Percentiles rank a stretch among this genome's conserved stretches.
Evolutionary conservation across 2,888 invertebrate genomes (phyloP).

Genomic region (Holacanthella duospinosa): DNA sequence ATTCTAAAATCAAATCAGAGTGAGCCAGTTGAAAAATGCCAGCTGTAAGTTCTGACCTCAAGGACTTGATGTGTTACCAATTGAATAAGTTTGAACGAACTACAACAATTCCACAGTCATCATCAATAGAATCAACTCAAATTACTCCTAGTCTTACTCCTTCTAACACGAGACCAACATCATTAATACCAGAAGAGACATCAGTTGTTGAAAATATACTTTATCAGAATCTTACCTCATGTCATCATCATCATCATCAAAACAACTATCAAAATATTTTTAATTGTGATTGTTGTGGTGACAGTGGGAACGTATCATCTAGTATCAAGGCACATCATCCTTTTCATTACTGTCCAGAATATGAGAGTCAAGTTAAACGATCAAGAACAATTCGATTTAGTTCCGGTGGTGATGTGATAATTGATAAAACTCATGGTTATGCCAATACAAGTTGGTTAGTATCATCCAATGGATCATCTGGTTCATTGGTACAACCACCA

Average conservation of each 20-base stretch:
- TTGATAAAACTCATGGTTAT: constrained; percentile 10
- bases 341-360: constrained; percentile 13
- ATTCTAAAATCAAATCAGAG: neutral
- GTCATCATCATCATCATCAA: neutral
- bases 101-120: neutral
- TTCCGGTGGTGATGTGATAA: constrained; percentile 15
- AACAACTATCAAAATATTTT: neutral
- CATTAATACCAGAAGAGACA: no score
- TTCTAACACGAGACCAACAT: neutral
- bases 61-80: constrained; percentile 11
- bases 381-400: constrained; percentile 12
- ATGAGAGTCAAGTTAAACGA: constrained; percentile 14
- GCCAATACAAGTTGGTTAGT: neutral
- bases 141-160: neutral
- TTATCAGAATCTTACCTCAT: neutral
- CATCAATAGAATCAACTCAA: neutral
- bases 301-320: neutral
- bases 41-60: neutral
- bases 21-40: neutral
- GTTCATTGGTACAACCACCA: neutral
- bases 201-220: neutral
- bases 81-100: constrained; percentile 1
- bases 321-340: neutral
- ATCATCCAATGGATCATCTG: no score
- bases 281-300: neutral